Base-by-base conservation (phyloP, 2,113 vertebrate genomes). In the Saguinus imperator region DNA sequence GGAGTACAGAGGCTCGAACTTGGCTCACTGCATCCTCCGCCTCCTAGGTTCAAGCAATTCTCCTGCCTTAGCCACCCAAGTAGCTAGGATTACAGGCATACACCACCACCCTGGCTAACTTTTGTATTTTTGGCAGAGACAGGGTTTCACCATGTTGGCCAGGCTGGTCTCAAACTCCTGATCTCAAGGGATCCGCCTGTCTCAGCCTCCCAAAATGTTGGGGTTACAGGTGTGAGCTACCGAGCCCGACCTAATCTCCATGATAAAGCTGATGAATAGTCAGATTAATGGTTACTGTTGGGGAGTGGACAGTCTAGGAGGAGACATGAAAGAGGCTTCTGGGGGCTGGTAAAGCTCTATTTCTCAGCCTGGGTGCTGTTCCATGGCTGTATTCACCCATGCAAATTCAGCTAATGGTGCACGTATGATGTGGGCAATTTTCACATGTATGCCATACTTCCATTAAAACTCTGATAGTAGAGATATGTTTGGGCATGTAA, bases 251-350 rank as follows among this genome's bases (percentile, higher is more conserved):
- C 61, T 64, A 64, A 64, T 64, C 61, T 29, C 27, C 12, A 27
- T 13, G 61, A 64, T 64, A 64, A 64, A 64, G 27, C 27, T 29
- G 27, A 64, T 32, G 27, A 64, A 32, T 50, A 27, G 40, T 40
- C 13, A 18, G 14, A 2, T 37, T 0, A 0, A 32, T 2, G 37
- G 32, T 32, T 25, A 16, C 17, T 18, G 14, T n/a, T 0, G 3
- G 40, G 43, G 45, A 32, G 58, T 0, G 1, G 85, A 8, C 61
- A 18, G 27, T 2, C 7, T 7, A 11, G 3, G 20, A 73, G 37
- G 37, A 37, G 37, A 40, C 70, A 25, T 37, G 10, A 40, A 40
- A 12, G 5, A 21, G 37, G 25, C 9, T 3, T 77, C 14, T 6
- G 32, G 57, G 13, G 40, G 40, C 25, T 3, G 25, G 32, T 6